These are phyloP conservation scores for Chaenocephalus aceratus DNA, from an alignment of 2,113 vertebrate species.

Conservation along the genomic window DNA sequence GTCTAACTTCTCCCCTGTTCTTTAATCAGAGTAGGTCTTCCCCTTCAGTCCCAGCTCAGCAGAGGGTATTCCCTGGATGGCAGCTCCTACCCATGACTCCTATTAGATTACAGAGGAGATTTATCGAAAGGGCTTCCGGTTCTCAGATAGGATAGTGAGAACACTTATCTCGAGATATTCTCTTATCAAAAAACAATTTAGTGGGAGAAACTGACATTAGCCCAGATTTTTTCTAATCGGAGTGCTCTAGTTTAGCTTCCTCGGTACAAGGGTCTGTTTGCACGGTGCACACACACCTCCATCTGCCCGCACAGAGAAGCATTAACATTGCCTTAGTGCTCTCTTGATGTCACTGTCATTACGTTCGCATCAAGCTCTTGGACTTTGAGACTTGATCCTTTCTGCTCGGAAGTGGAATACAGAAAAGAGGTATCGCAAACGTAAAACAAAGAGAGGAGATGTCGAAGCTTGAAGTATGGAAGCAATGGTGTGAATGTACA, in stretches of 20 bases:
- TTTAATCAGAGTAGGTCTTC: conserved; percentile 26
- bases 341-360: conserved; percentile 63
- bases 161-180: conserved; percentile 78
- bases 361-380: conserved; percentile 58
- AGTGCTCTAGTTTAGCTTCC: conserved; percentile 59
- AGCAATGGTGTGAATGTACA: conserved; percentile 15
- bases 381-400: conserved; percentile 63
- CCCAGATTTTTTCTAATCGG: conserved; percentile 54
- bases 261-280: conserved; percentile 82
- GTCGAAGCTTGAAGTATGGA: not conserved
- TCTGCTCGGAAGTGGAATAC: conserved; percentile 21
- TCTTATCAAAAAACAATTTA: conserved; percentile 83
- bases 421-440: not conserved
- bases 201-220: conserved; percentile 75
- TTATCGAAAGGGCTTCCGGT: conserved; percentile 76
- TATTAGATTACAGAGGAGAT: conserved; percentile 67
- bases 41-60: not conserved
- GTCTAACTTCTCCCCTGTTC: conserved; percentile 26
- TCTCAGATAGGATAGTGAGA: conserved; percentile 75
- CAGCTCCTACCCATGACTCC: conserved; percentile 51
- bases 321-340: conserved; percentile 64
- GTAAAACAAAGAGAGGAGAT: not conserved
- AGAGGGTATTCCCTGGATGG: conserved; percentile 18
- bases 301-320: conserved; percentile 54
- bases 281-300: conserved; percentile 72